Evolutionary conservation across 2,888 invertebrate genomes (phyloP).

Genomic region (Neria commutata): DNA sequence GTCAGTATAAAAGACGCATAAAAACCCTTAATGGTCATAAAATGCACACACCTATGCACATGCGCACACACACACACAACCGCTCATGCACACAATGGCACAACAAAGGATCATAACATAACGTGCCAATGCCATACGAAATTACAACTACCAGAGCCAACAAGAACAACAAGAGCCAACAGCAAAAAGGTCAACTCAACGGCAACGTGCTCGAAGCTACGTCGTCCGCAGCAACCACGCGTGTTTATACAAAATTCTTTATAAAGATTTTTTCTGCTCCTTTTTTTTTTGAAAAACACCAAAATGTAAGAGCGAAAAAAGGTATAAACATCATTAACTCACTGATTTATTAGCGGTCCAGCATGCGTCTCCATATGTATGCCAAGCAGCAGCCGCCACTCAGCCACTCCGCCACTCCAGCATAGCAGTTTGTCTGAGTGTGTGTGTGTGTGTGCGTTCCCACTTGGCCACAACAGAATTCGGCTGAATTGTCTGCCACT

Average conservation of each 20-base stretch:
- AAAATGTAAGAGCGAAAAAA: background rate
- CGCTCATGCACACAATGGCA: background rate
- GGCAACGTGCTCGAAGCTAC: conserved; percentile 18
- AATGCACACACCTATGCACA: conserved; percentile 40
- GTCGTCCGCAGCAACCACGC: background rate
- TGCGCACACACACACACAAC: conserved; percentile 20
- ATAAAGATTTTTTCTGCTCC: background rate
- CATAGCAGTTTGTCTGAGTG: conserved; percentile 23
- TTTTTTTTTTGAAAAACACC: background rate
- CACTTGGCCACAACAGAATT: conserved; percentile 2
- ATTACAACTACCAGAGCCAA: background rate
- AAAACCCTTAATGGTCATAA: conserved; percentile 51
- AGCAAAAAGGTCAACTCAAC: conserved; percentile 7
- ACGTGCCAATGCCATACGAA: background rate
- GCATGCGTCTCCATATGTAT: conserved; percentile 29
- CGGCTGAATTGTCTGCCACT: too few species aligned
- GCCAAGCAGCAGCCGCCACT: conserved; percentile 24
- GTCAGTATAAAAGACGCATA: conserved; percentile 26
- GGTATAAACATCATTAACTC: conserved; percentile 63
- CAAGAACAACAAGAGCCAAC: background rate
- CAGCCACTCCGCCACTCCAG: conserved; percentile 1
- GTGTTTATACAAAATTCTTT: conserved; percentile 4
- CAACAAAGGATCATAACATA: conserved; percentile 6
- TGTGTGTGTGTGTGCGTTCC: conserved; percentile 23
- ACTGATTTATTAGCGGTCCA: conserved; percentile 62